Base-by-base conservation (phyloP, 2,113 vertebrate genomes). In the Cynopterus brachyotis region DNA sequence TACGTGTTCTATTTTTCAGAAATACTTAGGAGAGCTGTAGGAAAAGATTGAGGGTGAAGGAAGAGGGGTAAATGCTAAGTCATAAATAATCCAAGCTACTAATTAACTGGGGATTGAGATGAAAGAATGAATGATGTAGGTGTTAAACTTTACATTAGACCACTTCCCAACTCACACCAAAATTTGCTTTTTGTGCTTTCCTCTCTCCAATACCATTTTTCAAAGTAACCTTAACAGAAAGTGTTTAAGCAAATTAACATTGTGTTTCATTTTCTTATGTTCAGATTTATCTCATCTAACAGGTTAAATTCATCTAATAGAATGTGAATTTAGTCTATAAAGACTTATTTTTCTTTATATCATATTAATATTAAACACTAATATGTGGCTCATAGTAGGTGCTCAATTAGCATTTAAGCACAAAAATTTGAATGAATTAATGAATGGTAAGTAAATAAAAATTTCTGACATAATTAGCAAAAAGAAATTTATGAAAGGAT, bases 1-100 rank as follows among this genome's bases (percentile, higher is more conserved):
- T 53, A 10, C 45, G 4, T 53, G 13, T 82, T 91, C 40, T 73
- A 10, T 72, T 91, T 94, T 95, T 82, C 73, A 96, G 83, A 96
- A 96, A 80, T 76, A 90, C 53, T 83, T 45, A 73, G 60, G 50
- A 76, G 30, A 70, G 2, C 16, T 37, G 22, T 72, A 90, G 83
- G 83, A 92, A 85, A 75, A 78, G n/a, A 96, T 28, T 75, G 72
- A 57, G 7, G 28, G 10, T 50, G 13, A 73, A 89, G 11, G 37
- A 81, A 42, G 83, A 84, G 60, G 22, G 32, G 3, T 60, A 79
- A 85, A 69, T 73, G 12, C 3, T 85, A 81, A 55, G 12, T 66
- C 47, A 28, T 84, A 88, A 76, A 73, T 92, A 89, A 87, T 28
- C 45, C 45, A 45, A 42, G 53, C 20, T 55, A 89, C n/a, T 67